Conservation (phyloP, 2,888 invertebrate species). For the Rhagophthalmus giganteus region DNA sequence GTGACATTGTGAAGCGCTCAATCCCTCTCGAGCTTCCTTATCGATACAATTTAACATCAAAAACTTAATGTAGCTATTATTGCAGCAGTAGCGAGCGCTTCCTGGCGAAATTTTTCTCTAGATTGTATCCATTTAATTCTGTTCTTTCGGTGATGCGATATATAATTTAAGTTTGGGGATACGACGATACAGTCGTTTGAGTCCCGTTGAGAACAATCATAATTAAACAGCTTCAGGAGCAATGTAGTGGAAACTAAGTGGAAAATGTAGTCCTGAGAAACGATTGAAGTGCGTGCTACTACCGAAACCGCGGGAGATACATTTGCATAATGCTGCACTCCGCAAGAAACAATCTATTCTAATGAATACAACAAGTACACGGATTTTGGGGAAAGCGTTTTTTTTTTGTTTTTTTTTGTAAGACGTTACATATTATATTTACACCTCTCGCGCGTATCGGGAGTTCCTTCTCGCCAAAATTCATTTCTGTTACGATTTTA, state of each 20-base stretch:
- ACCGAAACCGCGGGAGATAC: constrained; percentile 44
- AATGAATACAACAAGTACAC: constrained; percentile 28
- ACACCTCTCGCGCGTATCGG: background rate
- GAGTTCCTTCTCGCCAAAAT: constrained; percentile 3
- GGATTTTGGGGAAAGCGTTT: constrained; percentile 13
- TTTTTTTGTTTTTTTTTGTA: constrained; percentile 16
- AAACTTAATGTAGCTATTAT: constrained; percentile 38
- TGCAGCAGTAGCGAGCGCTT: constrained; percentile 19
- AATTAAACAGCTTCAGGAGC: constrained; percentile 47
- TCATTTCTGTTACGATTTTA: constrained; percentile 33
- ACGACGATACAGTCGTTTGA: constrained; percentile 40
- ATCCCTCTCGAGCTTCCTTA: constrained; percentile 40
- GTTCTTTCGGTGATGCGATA: constrained; percentile 34
- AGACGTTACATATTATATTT: constrained; percentile 13
- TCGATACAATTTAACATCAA: constrained; percentile 41
- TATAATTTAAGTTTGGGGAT: constrained; percentile 40
- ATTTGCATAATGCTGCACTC: constrained; percentile 49
- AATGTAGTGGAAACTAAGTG: constrained; percentile 47
- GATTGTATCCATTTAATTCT: constrained; percentile 35
- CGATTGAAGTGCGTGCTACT: constrained; percentile 42
- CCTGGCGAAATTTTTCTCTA: constrained; percentile 25
- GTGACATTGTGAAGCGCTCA: constrained; percentile 42
- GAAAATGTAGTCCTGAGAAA: constrained; percentile 37
- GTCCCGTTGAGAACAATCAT: constrained; percentile 47
- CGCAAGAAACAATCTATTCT: constrained; percentile 32